Conservation (phyloP, 1,140 invertebrate species). For the Drosophila punjabiensis region DNA sequence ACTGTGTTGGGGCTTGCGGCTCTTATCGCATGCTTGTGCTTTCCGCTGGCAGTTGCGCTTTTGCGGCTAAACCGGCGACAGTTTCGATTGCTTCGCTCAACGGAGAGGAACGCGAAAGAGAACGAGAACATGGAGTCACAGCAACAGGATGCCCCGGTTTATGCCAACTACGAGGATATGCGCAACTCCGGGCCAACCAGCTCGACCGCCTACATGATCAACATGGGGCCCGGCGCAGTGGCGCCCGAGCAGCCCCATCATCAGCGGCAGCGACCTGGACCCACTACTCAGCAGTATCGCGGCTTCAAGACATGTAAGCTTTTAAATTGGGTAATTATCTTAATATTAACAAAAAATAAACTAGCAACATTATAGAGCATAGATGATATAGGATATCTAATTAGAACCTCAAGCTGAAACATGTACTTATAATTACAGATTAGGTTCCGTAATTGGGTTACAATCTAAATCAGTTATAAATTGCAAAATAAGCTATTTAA, state of each 20-base stretch:
- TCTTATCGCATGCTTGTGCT: conserved; percentile 29
- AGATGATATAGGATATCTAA: background rate
- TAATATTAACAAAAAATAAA: background rate
- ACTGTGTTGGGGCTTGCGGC: background rate
- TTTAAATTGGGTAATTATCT: background rate
- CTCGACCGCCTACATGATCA: conserved; percentile 56
- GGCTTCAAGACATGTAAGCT: conserved; percentile 66
- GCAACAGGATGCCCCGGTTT: conserved; percentile 49
- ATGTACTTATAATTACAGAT: background rate
- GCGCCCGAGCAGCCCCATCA: background rate
- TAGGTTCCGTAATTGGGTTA: too few species aligned
- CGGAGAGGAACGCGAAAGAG: conserved; percentile 11
- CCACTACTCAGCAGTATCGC: conserved; percentile 42
- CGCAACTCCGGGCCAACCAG: conserved; percentile 51
- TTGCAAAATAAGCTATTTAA: background rate
- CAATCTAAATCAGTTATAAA: conserved; percentile 5
- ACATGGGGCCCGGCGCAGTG: conserved; percentile 23
- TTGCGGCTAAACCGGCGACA: conserved; percentile 17
- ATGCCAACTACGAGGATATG: conserved; percentile 70
- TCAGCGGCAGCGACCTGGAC: background rate
- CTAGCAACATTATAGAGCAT: background rate
- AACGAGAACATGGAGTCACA: conserved; percentile 23
- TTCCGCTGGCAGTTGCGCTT: background rate
- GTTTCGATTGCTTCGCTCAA: conserved; percentile 28
- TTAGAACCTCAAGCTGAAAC: background rate